Evolutionary conservation across 2,113 vertebrate genomes (phyloP).

Genomic region (Rhagologus leucostigma): DNA sequence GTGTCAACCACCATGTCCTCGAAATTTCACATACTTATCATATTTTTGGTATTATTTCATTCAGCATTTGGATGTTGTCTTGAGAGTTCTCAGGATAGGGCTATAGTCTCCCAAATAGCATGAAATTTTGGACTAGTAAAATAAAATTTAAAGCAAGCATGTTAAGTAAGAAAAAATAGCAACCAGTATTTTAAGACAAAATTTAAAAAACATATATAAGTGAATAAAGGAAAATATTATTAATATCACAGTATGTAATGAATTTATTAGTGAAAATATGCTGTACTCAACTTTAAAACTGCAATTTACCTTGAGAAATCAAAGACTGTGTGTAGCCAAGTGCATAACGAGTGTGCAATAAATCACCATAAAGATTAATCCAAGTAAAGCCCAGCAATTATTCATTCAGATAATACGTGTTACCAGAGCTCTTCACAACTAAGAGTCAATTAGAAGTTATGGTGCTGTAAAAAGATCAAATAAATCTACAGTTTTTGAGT

Average conservation of each 20-base stretch:
- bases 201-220: neutral
- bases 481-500: neutral
- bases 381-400: neutral
- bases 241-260: neutral
- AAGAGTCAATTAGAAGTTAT: neutral
- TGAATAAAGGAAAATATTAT: neutral
- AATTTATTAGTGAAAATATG: neutral
- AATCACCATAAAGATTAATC: neutral
- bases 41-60: neutral
- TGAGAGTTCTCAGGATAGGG: neutral
- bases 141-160: neutral
- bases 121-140: neutral
- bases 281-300: neutral
- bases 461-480: neutral
- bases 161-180: neutral
- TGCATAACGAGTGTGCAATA: neutral
- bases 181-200: neutral
- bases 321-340: neutral
- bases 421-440: neutral
- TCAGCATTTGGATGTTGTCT: neutral
- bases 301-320: neutral
- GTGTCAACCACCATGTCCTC: accelerated
- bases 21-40: accelerated
- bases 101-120: neutral
- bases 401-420: neutral